A percentile compares a stretch with the other conserved stretches of the same genome.
phyloP scores from a whole-genome alignment of 2,797 vertebrate genomes.

The Astyanax mexicanus region DNA sequence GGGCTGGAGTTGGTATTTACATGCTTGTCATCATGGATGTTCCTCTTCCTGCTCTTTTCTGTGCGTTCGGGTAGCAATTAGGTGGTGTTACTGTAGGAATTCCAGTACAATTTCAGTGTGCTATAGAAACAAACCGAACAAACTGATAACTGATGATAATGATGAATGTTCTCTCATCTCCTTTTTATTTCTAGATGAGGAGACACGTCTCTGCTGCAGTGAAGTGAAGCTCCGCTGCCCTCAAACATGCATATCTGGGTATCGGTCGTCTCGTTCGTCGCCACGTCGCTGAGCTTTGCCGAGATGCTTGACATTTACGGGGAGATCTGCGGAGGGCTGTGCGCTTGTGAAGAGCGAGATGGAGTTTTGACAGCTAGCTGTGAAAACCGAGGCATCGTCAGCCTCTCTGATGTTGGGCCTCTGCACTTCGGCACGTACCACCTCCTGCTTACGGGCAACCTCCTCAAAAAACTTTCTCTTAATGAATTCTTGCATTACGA shows the following conservation, averaged over 20 bases:
- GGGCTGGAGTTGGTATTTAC: constrained; percentile 38
- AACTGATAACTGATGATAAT: too few species aligned
- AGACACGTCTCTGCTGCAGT: constrained; percentile 69
- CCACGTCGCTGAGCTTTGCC: constrained; percentile 84
- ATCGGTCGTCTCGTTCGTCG: constrained; percentile 84
- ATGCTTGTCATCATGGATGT: constrained; percentile 28
- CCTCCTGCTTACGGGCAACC: constrained; percentile 92
- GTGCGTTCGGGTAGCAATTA: neutral
- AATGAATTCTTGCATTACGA: constrained; percentile 92
- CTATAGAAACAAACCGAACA: neutral
- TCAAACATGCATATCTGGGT: constrained; percentile 96
- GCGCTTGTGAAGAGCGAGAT: constrained; percentile 96
- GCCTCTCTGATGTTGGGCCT: constrained; percentile 90
- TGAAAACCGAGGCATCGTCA: constrained; percentile 93
- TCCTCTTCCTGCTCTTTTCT: neutral
- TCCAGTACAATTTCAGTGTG: neutral
- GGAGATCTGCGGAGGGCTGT: constrained; percentile 91
- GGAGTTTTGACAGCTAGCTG: constrained; percentile 92
- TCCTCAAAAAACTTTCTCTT: constrained; percentile 87
- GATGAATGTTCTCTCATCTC: constrained; percentile 38
- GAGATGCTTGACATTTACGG: constrained; percentile 92
- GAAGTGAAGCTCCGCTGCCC: constrained; percentile 63
- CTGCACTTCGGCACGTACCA: constrained; percentile 89
- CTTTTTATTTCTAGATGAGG: constrained; percentile 82
- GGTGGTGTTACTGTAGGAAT: neutral